phyloP scores from a whole-genome alignment of 2,113 vertebrate genomes.

The Perca fluviatilis region DNA sequence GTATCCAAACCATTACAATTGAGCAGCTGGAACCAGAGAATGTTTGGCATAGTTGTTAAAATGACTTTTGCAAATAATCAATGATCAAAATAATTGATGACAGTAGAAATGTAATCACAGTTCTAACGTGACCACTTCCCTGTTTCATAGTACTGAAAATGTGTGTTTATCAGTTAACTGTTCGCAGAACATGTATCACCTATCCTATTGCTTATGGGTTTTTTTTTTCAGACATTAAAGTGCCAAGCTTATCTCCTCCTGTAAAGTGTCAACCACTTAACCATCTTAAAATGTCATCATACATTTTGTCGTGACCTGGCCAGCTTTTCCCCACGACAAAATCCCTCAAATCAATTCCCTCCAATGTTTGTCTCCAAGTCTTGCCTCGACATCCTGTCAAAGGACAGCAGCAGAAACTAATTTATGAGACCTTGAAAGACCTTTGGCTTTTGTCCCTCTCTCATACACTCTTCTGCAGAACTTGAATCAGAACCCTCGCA shows the following conservation, averaged over 20 bases:
- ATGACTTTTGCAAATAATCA: background rate
- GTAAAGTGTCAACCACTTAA: background rate
- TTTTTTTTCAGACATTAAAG: background rate
- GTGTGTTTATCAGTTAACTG: background rate
- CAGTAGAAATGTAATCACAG: background rate
- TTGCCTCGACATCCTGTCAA: background rate
- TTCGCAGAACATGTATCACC: background rate
- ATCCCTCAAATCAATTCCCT: background rate
- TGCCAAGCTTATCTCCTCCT: background rate
- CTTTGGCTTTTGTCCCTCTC: background rate
- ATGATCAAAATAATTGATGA: background rate
- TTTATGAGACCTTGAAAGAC: background rate
- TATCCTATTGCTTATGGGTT: background rate
- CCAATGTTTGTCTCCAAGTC: background rate
- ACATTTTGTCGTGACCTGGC: background rate
- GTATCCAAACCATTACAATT: background rate
- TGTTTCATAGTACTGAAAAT: slow-evolving; percentile 8
- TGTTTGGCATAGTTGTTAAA: background rate
- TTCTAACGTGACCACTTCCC: background rate
- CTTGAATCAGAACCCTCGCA: slow-evolving; percentile 98
- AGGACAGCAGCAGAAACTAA: background rate
- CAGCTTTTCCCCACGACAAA: background rate
- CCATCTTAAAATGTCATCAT: slow-evolving; percentile 12
- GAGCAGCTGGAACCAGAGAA: background rate
- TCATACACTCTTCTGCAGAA: slow-evolving; percentile 83